Conservation (phyloP, 2,888 invertebrate species). For the Dione juno region DNA sequence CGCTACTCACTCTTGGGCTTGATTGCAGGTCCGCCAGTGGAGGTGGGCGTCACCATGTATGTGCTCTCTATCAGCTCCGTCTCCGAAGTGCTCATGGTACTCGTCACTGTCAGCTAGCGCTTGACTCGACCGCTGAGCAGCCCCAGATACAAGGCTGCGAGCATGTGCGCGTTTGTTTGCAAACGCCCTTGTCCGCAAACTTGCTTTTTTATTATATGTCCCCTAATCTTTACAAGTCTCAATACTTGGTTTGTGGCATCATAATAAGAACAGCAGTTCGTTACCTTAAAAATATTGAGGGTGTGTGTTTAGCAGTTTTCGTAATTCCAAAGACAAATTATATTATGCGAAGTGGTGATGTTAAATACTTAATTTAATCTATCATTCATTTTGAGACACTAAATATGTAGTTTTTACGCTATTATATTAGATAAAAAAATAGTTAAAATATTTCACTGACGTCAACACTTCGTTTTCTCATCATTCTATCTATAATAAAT, state of each 20-base stretch:
- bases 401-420: background rate
- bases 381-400: background rate
- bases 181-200: conserved; percentile 75
- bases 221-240: conserved; percentile 39
- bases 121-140: conserved; percentile 69
- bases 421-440: background rate
- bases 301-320: conserved; percentile 80
- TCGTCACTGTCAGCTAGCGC: conserved; percentile 90
- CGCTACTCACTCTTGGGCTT: conserved; percentile 80
- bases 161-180: conserved; percentile 81
- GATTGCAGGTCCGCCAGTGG: conserved; percentile 97
- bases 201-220: conserved; percentile 79
- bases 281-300: conserved; percentile 70
- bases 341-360: conserved; percentile 61
- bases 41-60: conserved; percentile 99
- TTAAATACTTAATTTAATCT: conserved; percentile 50
- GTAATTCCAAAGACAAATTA: conserved; percentile 77
- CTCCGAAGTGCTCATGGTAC: conserved; percentile 99
- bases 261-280: conserved; percentile 78
- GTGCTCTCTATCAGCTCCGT: conserved; percentile 99
- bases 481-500: conserved; percentile 26
- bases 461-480: conserved; percentile 43
- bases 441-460: background rate
- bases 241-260: conserved; percentile 53
- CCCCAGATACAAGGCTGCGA: conserved; percentile 83